Conservation (phyloP, 2,797 vertebrate genomes). For the Enoplosus armatus region DNA sequence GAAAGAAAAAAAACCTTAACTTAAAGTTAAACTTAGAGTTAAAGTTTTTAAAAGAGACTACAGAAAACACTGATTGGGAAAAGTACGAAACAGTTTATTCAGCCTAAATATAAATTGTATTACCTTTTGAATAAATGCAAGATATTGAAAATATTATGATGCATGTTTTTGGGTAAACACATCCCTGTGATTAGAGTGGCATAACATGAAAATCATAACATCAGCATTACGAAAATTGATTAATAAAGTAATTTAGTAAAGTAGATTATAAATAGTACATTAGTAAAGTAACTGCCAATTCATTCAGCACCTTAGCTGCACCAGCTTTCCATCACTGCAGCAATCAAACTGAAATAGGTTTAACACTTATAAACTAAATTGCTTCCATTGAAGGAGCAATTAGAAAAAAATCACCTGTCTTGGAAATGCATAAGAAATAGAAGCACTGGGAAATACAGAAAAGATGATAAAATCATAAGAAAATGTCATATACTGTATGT, state of each 20-base stretch:
- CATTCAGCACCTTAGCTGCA: neutral
- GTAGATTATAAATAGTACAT: no score
- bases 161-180: constrained; percentile 2
- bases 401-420: neutral
- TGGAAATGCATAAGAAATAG: neutral
- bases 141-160: neutral
- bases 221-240: neutral
- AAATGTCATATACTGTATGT: neutral
- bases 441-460: neutral
- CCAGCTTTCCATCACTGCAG: neutral
- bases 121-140: neutral
- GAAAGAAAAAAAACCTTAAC: neutral
- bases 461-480: neutral
- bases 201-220: neutral
- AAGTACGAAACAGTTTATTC: neutral
- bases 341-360: neutral
- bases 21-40: neutral
- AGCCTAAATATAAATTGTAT: neutral
- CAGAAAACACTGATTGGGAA: neutral
- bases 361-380: neutral
- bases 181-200: neutral
- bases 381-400: neutral
- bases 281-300: no score
- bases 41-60: neutral
- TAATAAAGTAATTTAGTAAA: no score